Base-by-base conservation (phyloP, 2,888 invertebrate genomes). In the Stegophylla sp. region DNA sequence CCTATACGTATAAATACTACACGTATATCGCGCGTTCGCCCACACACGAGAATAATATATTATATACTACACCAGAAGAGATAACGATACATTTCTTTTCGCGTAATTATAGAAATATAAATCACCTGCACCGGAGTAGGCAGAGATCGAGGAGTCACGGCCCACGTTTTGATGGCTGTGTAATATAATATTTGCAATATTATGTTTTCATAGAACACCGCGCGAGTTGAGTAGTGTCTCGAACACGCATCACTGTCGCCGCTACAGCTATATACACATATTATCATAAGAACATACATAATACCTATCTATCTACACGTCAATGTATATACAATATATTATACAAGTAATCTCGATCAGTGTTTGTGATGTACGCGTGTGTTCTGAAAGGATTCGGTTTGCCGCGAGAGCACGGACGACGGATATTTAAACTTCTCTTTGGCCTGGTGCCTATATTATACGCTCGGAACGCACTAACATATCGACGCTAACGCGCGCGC, bases 351-450 rank as follows among this genome's bases (percentile, higher is more conserved):
- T 20, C 13, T 9, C 45, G 45, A 17, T 43, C 34, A 23, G 51
- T 69, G 69, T 69, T 69, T 51, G 69, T 69, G 51, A 69, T 28
- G 71, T 34, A 34, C 20, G 17, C 48, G 48, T 51, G 41, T 26
- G 72, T 56, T 43, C 56, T 41, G 10, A 23, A 72, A 56, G 53
- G 71, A 71, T 71, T 71, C 34, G 53, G 34, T 15, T 71, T 71
- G 3, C 53, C 23, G 10, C n/a, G 43, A 20, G 34, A n/a, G n/a
- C n/a, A n/a, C 0, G 67, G 26, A 23, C 13, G 67, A 45, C 17
- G 67, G 72, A 41, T 72, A 56, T 72, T 72, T 72, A 56, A 72
- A 72, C 56, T 72, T 72, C 72, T 72, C 72, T 23, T 56, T 72
- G 72, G 72, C 72, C 56, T 34, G 23, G 23, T 43, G 72, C 72